Evolutionary conservation across 1,140 invertebrate species (phyloP).

Genomic region (Lordiphosa clarofinis): DNA sequence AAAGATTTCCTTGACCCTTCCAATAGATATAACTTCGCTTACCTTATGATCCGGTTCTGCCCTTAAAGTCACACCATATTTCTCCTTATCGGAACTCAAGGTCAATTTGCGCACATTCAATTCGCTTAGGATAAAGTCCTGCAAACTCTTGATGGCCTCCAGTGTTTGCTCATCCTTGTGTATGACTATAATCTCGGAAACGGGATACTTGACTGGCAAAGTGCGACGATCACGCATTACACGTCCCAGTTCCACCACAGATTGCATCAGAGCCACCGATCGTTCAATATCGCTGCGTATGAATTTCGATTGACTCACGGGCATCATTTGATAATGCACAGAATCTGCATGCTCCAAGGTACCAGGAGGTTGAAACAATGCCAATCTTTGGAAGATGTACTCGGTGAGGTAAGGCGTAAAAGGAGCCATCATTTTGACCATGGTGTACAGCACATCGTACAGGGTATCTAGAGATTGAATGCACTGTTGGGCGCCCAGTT

Average conservation of each 20-base stretch:
- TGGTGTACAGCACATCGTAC: constrained; percentile 92
- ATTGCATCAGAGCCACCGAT: constrained; percentile 94
- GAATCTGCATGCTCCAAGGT: constrained; percentile 80
- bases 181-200: constrained; percentile 97
- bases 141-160: constrained; percentile 89
- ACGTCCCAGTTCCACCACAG: constrained; percentile 95
- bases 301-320: constrained; percentile 85
- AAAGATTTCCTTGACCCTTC: too few species aligned
- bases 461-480: constrained; percentile 92
- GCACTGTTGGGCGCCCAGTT: constrained; percentile 89
- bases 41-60: constrained; percentile 94
- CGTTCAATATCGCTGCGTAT: constrained; percentile 94
- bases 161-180: constrained; percentile 90
- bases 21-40: too few species aligned
- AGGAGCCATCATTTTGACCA: constrained; percentile 96
- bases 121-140: constrained; percentile 95
- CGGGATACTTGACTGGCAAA: constrained; percentile 96
- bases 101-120: constrained; percentile 95
- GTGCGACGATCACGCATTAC: constrained; percentile 95
- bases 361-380: constrained; percentile 55
- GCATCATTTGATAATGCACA: constrained; percentile 94
- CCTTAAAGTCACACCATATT: constrained; percentile 94
- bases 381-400: constrained; percentile 95
- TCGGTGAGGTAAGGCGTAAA: constrained; percentile 99
- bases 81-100: constrained; percentile 93